Evolutionary conservation across 2,797 vertebrate genomes (phyloP).

Genomic region (Fistularia tabacaria): DNA sequence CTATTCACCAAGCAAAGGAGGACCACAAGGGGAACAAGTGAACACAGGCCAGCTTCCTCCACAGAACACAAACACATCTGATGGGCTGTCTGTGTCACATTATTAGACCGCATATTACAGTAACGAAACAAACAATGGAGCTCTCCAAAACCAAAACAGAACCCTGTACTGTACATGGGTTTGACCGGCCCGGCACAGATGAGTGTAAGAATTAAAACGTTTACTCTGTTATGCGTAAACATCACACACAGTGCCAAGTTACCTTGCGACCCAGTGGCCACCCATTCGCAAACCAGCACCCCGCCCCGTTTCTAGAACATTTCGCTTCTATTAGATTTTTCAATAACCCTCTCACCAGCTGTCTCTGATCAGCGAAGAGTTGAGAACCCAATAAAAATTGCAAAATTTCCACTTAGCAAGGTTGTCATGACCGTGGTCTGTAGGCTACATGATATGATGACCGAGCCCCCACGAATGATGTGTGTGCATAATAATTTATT

Average conservation of each 20-base stretch:
- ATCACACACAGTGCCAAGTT: neutral
- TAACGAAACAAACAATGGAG: too few relatives aligned
- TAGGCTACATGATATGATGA: too few relatives aligned
- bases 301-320: neutral
- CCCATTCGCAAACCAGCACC: neutral
- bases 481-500: neutral
- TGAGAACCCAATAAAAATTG: conserved; percentile 3
- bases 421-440: neutral
- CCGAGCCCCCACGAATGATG: too few relatives aligned
- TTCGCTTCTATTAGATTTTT: too few relatives aligned
- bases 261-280: neutral
- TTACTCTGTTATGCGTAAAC: too few relatives aligned
- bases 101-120: neutral
- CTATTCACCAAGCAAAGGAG: conserved; percentile 18
- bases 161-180: too few relatives aligned
- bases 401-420: neutral
- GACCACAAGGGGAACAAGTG: conserved; percentile 26
- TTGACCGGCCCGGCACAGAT: too few relatives aligned
- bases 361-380: neutral
- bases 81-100: neutral
- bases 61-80: conserved; percentile 3
- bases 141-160: too few relatives aligned
- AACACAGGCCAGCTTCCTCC: conserved; percentile 12
- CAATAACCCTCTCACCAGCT: conserved; percentile 2
- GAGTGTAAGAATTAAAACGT: too few relatives aligned